Base-by-base conservation (phyloP, 2,888 invertebrate species). In the Lampropteryx suffumata region DNA sequence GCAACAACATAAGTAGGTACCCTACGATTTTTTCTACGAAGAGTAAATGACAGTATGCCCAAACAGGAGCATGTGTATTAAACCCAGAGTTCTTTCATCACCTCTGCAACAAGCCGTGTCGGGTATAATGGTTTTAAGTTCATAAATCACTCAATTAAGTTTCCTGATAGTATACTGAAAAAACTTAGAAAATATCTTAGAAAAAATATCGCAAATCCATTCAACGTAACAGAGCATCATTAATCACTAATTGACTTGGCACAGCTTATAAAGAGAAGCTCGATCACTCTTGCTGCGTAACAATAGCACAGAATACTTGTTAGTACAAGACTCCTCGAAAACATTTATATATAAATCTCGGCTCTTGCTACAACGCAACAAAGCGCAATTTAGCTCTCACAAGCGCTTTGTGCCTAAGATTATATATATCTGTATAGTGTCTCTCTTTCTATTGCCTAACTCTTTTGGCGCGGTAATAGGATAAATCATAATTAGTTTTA, bases 111-210 rank as follows among this genome's bases (percentile, higher is more conserved):
- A 73, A 80, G 79, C 79, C 83, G 77, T 84, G 86, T 82, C 86
- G 73, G 73, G 69, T 67, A 63, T 81, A 85, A 86, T 83, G 82
- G 77, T 73, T 67, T 57, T 44, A 41, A 73, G 68, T 82, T 71
- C 83, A 89, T 90, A 78, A 89, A 90, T 90, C 88, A 90, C 80
- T 83, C 79, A 84, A 85, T 89, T 85, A 64, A 67, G 64, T 67
- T 67, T 60, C 59, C 34, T 49, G 24, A 42, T 7, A 24, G 33
- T 24, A 21, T 17, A 14, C 17, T 34, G 12, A 48, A 49, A 40
- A 49, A 43, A 49, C 30, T 14, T 37, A 8, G 33, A 43, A 43
- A 49, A 27, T 13, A 3, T 42, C 36, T 42, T 58, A 69, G 71
- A 74, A 75, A 75, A 73, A 76, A 74, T 68, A 75, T 77, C 71